Base-by-base conservation (phyloP, 1,140 invertebrate genomes). In the Stegodyphus dumicola region DNA sequence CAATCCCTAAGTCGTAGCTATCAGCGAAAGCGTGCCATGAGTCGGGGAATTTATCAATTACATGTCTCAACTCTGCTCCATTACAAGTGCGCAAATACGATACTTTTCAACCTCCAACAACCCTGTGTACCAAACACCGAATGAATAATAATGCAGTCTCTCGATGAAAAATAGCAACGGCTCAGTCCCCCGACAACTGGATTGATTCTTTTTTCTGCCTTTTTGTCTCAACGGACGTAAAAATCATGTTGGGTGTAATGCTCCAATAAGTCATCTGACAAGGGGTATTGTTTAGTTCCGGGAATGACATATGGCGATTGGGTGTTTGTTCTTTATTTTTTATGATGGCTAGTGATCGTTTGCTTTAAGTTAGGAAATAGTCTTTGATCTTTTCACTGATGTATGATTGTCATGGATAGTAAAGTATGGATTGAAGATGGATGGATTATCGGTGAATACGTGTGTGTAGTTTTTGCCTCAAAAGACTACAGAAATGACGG, bases 221-320 rank as follows among this genome's bases (percentile, higher is more conserved):
- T 76, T 60, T 76, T 76, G 74, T 76, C 74, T 60, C 54, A 9
- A 49, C 48, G 53, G 51, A 76, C 51, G 51, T 52, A 48, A 48
- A 73, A 74, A 74, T 74, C 71, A 74, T 53, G 71, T 74, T 70
- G 71, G n/a, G 71, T 53, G n/a, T 73, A 54, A 54, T 54, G 51
- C 71, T 74, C 52, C 51, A 54, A 74, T 74, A 15, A 74, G 71
- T 74, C 71, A 74, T 18, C 49, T 74, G 49, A n/a, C n/a, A 53
- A 53, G 51, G 52, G 15, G 49, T 54, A 74, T 74, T 54, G 71
- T 74, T 74, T 54, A 70, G 52, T 53, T 53, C 71, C 71, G 52
- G 51, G 33, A 33, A 33, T 33, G 33, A 33, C 33, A 33, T 33
- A 33, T 33, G 33, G 33, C 33, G 33, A 33, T 33, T 33, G 33